Base-by-base conservation (phyloP, 2,797 vertebrate species). In the Sternotherus odoratus region DNA sequence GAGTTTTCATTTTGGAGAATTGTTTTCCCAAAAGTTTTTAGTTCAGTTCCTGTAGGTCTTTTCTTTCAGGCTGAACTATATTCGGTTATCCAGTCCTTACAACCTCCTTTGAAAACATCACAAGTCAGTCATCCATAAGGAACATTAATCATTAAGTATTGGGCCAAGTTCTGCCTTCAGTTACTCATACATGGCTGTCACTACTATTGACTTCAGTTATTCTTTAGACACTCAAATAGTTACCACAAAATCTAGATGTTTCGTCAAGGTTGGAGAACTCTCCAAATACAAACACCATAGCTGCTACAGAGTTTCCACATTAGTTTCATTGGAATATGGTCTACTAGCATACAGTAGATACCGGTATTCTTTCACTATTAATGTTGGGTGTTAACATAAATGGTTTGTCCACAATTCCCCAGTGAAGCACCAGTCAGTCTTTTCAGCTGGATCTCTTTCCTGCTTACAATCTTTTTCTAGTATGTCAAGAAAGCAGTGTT, bases 331-430 rank as follows among this genome's bases (percentile, higher is more conserved):
- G 46, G 54, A 19, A 30, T 80, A 79, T 77, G 48, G 33, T 43
- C 26, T 43, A 24, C 15, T 4, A 0, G 0, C 0, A 8, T 9
- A 46, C 82, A n/a, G 78, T 3, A 11, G 3, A 1, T 7, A 0
- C 17, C 5, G 77, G 30, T 75, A 8, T 43, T 81, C 0, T 0
- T 79, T 77, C 48, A 8, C 43, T 39, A 0, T 49, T 8, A 15
- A 15, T 79, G 0, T 0, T 79, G 51, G 36, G 33, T 26, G 46
- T 48, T 48, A 49, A 0, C 10, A 1, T 1, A 48, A 43, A 46
- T 54, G 49, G 21, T 4, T 6, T 10, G 63, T 75, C 86, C 88
- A 87, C 2, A 1, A 0, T 8, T 82, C 75, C 77, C 83, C 12
- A 13, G 87, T 85, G 28, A 46, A 26, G 3, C 0, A 0, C 46